Conservation (phyloP, 1,140 invertebrate genomes). For the Drosophila pruinosa region DNA sequence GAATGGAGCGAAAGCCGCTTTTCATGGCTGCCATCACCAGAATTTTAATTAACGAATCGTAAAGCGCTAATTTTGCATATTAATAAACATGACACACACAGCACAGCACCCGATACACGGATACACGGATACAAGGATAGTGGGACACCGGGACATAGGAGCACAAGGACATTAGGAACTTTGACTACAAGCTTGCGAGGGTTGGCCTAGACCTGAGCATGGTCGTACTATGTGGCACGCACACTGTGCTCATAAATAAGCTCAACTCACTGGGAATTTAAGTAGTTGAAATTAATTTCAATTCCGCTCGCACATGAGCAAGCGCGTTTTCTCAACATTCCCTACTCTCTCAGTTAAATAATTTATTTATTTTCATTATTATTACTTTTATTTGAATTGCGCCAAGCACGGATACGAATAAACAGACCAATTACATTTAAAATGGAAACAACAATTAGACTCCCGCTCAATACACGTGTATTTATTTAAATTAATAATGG, state of each 20-base stretch:
- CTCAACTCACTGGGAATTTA: slow-evolving; percentile 53
- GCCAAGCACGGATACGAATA: neutral
- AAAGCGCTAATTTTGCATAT: slow-evolving; percentile 77
- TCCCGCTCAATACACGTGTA: neutral
- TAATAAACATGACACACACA: slow-evolving; percentile 53
- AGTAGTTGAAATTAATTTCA: slow-evolving; percentile 75
- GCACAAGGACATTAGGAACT: slow-evolving; percentile 17
- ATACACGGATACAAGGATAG: neutral
- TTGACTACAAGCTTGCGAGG: neutral
- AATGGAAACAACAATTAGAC: neutral
- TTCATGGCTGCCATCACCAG: slow-evolving; percentile 42
- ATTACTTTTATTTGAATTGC: neutral
- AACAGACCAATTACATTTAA: neutral
- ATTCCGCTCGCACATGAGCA: slow-evolving; percentile 41
- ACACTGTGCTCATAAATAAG: slow-evolving; percentile 67
- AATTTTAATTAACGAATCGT: slow-evolving; percentile 78
- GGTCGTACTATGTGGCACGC: slow-evolving; percentile 37
- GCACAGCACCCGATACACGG: neutral
- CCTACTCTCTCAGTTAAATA: neutral
- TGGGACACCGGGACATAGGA: neutral
- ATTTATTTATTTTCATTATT: neutral
- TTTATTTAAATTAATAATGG: neutral
- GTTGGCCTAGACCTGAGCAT: neutral
- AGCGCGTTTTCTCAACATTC: neutral
- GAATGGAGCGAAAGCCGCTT: neutral